Conservation (phyloP, 1,140 invertebrate species). For the Drosophila micromelanica region DNA sequence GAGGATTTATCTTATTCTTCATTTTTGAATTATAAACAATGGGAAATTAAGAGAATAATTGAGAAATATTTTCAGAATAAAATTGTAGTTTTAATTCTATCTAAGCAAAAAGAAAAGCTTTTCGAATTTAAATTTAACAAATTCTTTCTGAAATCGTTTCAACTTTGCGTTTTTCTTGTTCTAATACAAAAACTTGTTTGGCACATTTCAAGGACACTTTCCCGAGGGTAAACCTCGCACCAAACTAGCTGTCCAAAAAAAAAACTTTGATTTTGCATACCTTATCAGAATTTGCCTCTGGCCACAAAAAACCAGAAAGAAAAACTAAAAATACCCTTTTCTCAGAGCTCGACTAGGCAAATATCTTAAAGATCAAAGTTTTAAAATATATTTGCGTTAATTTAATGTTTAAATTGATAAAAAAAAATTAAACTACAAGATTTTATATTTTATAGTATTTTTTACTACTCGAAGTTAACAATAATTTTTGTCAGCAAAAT, state of each 20-base stretch:
- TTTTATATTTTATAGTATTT: too few species aligned
- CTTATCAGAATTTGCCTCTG: constrained; percentile 23
- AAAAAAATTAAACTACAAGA: background rate
- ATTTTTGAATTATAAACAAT: too few species aligned
- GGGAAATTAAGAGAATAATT: too few species aligned
- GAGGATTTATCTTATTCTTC: too few species aligned
- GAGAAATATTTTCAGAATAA: too few species aligned
- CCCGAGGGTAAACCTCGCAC: constrained; percentile 3
- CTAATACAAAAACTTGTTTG: background rate
- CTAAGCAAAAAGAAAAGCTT: background rate
- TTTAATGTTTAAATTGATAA: background rate
- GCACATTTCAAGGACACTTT: constrained; percentile 14
- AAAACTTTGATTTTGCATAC: constrained; percentile 45
- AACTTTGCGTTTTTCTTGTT: constrained; percentile 6
- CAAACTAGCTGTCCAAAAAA: background rate
- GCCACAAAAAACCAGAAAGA: background rate
- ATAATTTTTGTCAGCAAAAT: too few species aligned
- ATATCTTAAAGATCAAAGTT: background rate
- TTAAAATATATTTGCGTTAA: too few species aligned
- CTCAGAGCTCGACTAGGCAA: background rate
- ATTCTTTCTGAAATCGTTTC: background rate
- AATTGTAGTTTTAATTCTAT: too few species aligned
- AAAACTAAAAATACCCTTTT: background rate
- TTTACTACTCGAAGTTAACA: too few species aligned
- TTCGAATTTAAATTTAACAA: background rate